Evolutionary conservation across 2,113 vertebrate species (phyloP).

Genomic region (Shinisaurus crocodilurus): DNA sequence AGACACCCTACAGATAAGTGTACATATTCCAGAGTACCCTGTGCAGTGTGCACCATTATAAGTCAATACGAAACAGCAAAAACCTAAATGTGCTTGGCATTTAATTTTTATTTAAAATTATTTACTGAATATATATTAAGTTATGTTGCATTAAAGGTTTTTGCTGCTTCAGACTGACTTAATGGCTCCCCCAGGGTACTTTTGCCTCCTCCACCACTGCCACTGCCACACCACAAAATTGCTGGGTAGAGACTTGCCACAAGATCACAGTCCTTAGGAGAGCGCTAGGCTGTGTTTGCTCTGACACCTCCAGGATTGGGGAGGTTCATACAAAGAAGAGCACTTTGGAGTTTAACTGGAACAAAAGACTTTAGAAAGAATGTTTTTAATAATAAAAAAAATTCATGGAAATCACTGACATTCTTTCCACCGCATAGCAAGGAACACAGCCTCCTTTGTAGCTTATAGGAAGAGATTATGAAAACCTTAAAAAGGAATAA

Average conservation of each 20-base stretch:
- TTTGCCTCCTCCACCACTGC: background rate
- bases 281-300: background rate
- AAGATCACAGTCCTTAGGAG: background rate
- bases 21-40: background rate
- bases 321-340: background rate
- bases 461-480: constrained; percentile 41
- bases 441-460: constrained; percentile 25
- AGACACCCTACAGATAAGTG: background rate
- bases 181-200: background rate
- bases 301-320: background rate
- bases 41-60: background rate
- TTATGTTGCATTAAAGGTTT: background rate
- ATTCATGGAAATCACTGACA: background rate
- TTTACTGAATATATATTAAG: background rate
- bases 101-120: background rate
- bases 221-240: background rate
- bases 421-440: constrained; percentile 55
- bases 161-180: background rate
- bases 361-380: background rate
- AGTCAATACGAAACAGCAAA: background rate
- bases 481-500: constrained; percentile 61
- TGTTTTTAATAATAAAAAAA: background rate
- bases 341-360: background rate
- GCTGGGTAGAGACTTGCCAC: background rate
- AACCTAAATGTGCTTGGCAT: background rate